Conservation (phyloP, 2,797 vertebrate genomes). For the Tokudaia muenninki region DNA sequence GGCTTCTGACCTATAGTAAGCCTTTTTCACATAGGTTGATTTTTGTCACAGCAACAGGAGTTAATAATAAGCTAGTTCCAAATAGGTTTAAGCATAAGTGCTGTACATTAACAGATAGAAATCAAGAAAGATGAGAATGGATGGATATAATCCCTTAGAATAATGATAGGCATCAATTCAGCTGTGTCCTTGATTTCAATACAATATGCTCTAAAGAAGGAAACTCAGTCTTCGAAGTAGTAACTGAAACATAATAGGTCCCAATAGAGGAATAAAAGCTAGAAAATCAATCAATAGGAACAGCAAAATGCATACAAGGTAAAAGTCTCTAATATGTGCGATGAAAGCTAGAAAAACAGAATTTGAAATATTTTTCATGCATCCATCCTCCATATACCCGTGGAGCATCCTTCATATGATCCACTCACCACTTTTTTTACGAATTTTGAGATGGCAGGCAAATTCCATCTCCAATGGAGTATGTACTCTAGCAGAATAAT, state of each 20-base stretch:
- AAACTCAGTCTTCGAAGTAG: neutral
- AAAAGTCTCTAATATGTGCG: neutral
- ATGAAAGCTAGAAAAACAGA: neutral
- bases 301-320: neutral
- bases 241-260: neutral
- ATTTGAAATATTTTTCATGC: neutral
- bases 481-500: neutral
- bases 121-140: neutral
- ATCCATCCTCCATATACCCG: neutral
- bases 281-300: neutral
- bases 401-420: neutral
- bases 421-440: neutral
- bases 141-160: too few relatives aligned
- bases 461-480: neutral
- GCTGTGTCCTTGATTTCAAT: neutral
- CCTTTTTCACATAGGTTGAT: neutral
- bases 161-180: neutral
- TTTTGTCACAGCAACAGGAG: neutral
- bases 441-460: neutral
- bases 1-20: neutral
- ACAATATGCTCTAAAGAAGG: neutral
- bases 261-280: neutral
- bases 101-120: neutral
- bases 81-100: neutral
- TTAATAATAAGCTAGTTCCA: neutral